Base-by-base conservation (phyloP, 2,797 vertebrate genomes). In the Macropus fuliginosus region DNA sequence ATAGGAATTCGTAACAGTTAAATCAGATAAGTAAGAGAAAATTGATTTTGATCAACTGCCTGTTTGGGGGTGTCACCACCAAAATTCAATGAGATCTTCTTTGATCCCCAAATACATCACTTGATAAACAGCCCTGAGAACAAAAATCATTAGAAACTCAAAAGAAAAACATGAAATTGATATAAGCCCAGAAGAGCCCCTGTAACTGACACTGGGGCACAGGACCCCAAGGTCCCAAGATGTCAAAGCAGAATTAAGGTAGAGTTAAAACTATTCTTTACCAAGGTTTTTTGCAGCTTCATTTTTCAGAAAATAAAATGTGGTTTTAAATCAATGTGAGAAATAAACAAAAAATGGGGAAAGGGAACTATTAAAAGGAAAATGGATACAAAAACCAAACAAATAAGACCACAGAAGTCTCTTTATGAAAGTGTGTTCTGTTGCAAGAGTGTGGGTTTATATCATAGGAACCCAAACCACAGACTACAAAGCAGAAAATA, bases 111-210 rank as follows among this genome's bases (percentile, higher is more conserved):
- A 56, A 90, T 21, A 28, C 4, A 9, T 8, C 50, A 62, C 55
- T 89, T 12, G 66, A 57, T n/a, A 54, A 54, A 8, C n/a, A 90
- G 62, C 31, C 21, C 46, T 89, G 50, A 66, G 31, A 0, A 57
- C 93, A 94, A 81, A 54, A 89, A 1, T 18, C 0, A 3, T 18
- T 91, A 87, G 21, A 50, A 87, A 46, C 40, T 31, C 0, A 81
- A 11, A 16, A 1, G 56, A 27, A 8, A 50, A 31, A 87, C 54
- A 56, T 55, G 9, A 18, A 0, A 3, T 50, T n/a, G 0, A 0
- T 0, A 1, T 92, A 56, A 27, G 12, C 54, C 87, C 31, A 50
- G 56, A 28, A 28, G 9, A 50, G 92, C 3, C 13, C 4, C 46
- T 91, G 1, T 4, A 21, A 16, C 14, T 55, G 52, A 3, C 9